Conservation (phyloP, 30 jellyfish, hydroid and myxozoan genomes). For the Aurelia aurita complex sp. Pacific region DNA sequence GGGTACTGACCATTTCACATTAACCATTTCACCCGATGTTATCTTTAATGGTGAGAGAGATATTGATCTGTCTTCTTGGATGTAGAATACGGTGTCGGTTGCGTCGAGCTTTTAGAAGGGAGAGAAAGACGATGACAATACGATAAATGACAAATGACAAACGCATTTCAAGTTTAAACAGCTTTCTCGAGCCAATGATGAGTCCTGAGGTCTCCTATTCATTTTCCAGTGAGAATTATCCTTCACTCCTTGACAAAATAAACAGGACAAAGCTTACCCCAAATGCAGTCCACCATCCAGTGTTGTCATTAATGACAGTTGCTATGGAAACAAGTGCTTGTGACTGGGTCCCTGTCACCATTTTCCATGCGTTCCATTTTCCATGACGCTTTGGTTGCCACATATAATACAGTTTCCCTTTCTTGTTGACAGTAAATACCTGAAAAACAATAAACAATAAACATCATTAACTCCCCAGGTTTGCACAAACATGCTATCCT, state of each 20-base stretch:
- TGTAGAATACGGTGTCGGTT: conserved; percentile 58
- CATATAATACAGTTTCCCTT: conserved; percentile 73
- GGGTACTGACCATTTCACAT: conserved; percentile 89
- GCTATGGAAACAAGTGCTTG: conserved; percentile 72
- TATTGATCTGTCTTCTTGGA: conserved; percentile 79
- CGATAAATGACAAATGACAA: no score
- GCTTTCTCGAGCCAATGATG: no score
- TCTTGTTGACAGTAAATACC: conserved; percentile 77
- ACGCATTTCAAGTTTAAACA: no score
- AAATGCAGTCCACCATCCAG: conserved; percentile 98
- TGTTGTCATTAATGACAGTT: conserved; percentile 69
- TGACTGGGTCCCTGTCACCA: conserved; percentile 56
- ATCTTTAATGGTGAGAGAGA: conserved; percentile 56
- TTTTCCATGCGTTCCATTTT: conserved; percentile 82
- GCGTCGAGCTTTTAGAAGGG: conserved; percentile 43
- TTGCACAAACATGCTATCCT: no score
- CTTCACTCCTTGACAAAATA: no score
- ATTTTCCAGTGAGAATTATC: no score
- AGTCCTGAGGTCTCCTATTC: no score
- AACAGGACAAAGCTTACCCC: conserved; percentile 52
- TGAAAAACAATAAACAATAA: not conserved
- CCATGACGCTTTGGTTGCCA: conserved; percentile 92
- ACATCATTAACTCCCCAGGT: not conserved
- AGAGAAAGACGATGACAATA: not conserved
- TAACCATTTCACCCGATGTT: conserved; percentile 54